Percentiles rank a stretch among this genome's conserved stretches.
phyloP scores from a whole-genome alignment of 2,113 vertebrate genomes.

The Hippocampus guttulatus region DNA sequence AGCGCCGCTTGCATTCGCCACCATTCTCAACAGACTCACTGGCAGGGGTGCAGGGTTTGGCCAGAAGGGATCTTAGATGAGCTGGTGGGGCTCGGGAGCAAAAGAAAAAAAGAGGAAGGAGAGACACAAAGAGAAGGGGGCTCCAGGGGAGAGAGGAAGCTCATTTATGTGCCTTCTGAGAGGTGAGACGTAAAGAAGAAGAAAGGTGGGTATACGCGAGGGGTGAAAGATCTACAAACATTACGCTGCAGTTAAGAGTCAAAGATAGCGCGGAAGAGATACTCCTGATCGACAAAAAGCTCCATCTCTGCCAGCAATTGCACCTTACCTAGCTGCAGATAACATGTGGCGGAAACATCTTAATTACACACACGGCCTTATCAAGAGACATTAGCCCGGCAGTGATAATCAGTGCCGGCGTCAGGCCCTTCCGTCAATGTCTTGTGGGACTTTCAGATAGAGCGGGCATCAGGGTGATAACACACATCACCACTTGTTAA shows the following conservation, averaged over 20 bases:
- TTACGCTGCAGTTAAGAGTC: constrained; percentile 15
- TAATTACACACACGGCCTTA: constrained; percentile 70
- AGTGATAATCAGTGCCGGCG: constrained; percentile 57
- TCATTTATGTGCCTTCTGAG: constrained; percentile 32
- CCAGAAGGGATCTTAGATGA: constrained; percentile 45
- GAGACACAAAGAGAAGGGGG: constrained; percentile 41
- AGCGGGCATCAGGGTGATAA: constrained; percentile 57
- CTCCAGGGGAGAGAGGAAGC: constrained; percentile 26
- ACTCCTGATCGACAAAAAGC: constrained; percentile 42
- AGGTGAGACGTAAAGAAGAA: constrained; percentile 9
- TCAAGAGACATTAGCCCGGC: constrained; percentile 65
- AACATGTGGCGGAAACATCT: constrained; percentile 60
- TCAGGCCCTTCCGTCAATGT: constrained; percentile 52
- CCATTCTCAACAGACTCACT: constrained; percentile 31
- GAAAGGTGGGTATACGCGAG: constrained; percentile 7
- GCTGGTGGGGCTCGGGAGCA: constrained; percentile 12
- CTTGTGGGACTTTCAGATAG: constrained; percentile 53
- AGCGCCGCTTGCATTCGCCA: constrained; percentile 21
- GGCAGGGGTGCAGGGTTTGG: constrained; percentile 37
- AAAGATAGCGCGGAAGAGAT: constrained; percentile 13
- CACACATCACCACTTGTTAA: constrained; percentile 53
- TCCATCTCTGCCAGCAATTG: constrained; percentile 50
- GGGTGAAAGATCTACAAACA: constrained; percentile 14
- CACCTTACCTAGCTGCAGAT: constrained; percentile 60
- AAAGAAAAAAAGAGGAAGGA: constrained; percentile 20